Conservation (phyloP, 2,797 vertebrate genomes). For the Orestias chungarensis region DNA sequence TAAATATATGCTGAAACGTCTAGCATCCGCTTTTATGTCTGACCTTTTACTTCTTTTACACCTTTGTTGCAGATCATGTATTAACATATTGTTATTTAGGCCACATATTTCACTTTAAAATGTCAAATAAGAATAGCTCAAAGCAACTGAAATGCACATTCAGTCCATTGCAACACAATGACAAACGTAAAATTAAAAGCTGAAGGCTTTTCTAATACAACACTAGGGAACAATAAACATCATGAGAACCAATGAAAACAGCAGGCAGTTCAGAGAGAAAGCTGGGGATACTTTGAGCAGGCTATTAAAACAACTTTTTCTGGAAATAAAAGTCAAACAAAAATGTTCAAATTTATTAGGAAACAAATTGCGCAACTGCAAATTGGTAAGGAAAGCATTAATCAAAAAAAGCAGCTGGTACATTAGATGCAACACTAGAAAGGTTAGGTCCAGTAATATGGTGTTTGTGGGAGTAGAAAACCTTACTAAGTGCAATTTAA, state of each 20-base stretch:
- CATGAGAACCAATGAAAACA: background rate
- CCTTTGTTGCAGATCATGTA: background rate
- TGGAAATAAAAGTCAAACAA: background rate
- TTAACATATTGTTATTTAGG: background rate
- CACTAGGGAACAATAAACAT: background rate
- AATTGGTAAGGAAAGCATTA: background rate
- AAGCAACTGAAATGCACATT: background rate
- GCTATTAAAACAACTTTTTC: no score
- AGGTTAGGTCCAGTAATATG: background rate
- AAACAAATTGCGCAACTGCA: background rate
- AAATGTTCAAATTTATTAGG: background rate
- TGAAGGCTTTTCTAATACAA: background rate
- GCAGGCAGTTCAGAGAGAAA: background rate
- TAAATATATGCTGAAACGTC: background rate
- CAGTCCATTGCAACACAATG: background rate
- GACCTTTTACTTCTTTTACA: background rate
- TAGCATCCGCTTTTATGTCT: background rate
- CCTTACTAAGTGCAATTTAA: background rate
- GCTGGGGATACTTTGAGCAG: background rate
- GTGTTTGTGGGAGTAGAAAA: background rate
- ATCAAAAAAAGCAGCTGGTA: background rate
- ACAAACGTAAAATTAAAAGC: background rate
- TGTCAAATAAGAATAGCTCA: background rate
- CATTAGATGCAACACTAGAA: no score
- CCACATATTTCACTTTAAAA: background rate